Conservation (phyloP, 2,113 vertebrate genomes). For the Xiphophorus hellerii region DNA sequence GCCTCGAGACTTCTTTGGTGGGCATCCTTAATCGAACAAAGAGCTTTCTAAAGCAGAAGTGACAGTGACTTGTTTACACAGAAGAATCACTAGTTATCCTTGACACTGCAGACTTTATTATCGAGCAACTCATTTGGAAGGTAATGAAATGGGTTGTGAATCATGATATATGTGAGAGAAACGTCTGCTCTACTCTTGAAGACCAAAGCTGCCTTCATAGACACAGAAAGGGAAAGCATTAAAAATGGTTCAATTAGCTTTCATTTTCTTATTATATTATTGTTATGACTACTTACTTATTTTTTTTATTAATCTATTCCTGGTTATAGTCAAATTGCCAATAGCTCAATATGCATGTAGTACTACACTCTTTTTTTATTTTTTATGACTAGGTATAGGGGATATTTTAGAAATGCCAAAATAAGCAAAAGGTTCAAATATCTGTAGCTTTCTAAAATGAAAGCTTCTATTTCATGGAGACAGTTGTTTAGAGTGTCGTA, state of each 20-base stretch:
- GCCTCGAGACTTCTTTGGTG: slow-evolving; percentile 37
- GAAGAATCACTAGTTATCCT: slow-evolving; percentile 52
- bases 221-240: background rate
- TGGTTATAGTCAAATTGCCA: background rate
- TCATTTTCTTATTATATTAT: background rate
- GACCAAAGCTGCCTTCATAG: background rate
- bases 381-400: too few species aligned
- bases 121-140: slow-evolving; percentile 45
- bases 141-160: slow-evolving; percentile 36
- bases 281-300: background rate
- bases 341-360: background rate
- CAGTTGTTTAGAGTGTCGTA: too few species aligned
- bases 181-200: slow-evolving; percentile 1
- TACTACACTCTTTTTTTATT: background rate
- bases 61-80: slow-evolving; percentile 67
- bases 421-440: background rate
- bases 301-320: background rate
- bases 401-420: background rate
- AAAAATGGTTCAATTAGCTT: background rate
- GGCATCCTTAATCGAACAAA: slow-evolving; percentile 53
- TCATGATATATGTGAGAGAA: slow-evolving; percentile 10
- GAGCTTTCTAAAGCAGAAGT: slow-evolving; percentile 54
- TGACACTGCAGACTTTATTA: slow-evolving; percentile 62
- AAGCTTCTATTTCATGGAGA: too few species aligned
- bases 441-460: too few species aligned